Evolutionary conservation across 2,888 invertebrate species (phyloP), one percentile per base, ranked within the genome.

Genomic region (Parapristionchus giblindavisi): DNA sequence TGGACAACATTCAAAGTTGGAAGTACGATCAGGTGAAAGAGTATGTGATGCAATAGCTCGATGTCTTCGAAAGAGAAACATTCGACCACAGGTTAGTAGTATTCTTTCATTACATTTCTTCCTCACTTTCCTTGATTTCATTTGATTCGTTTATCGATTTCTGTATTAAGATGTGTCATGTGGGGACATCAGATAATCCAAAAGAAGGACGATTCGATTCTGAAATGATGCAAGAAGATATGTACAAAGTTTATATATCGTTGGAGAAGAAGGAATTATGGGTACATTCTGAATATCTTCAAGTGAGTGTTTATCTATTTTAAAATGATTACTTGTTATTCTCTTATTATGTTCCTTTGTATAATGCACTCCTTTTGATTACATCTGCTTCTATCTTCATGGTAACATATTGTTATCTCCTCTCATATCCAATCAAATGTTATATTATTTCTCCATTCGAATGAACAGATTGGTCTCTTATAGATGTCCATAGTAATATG

Each of bases 1-100:
- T 75, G 84, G 83, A 70, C 87, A 86, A 76, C 87, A 87, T 73
- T 86, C 85, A 14, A 83, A 80, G 61, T 77, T 87, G n/a, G 83
- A 84, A 77, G 85, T 85, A 6, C 75, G 79, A 17, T 60, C 76
- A 17, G 83, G 83, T 14, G 77, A 79, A 24, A 76, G 77, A 38
- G 79, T 78, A 11, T 77, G 84, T 17, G 83, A 83, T 36, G 83
- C 83, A 6, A 83, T 83, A 52, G 77, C 78, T 24, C 36, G 76
- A 14, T 76, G 80, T 14, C 77, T 82, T 8, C 58, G 77, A 73
- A 83, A 83, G 60, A 79, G 83, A 21, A 84, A 82, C 68, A 83
- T 83, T 58, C 76, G 76, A 48, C 68, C 68, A 3, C n/a, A 40
- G 73, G 63, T 61, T 60, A 27, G 40, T 38, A 36, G 32, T 8